A percentile compares a stretch with the other conserved stretches of the same genome.
phyloP scores from a whole-genome alignment of 2,888 invertebrate genomes.

The Apamea anceps region DNA sequence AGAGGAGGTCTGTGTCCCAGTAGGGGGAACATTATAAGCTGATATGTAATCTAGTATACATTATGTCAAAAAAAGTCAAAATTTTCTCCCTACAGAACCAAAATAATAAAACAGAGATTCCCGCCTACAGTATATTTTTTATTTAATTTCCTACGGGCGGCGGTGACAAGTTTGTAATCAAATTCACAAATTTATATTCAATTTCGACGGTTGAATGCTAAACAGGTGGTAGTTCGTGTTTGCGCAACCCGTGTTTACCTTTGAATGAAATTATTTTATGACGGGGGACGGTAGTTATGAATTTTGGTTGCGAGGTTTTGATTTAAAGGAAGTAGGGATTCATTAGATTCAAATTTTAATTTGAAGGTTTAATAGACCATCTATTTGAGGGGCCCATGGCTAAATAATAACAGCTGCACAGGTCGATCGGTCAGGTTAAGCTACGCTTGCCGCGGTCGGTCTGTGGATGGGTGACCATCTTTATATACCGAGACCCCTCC shows the following conservation, averaged over 20 bases:
- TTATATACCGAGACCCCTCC: too few species aligned
- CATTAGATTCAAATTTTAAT: background rate
- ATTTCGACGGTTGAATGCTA: slow-evolving; percentile 62
- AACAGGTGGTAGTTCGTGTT: slow-evolving; percentile 47
- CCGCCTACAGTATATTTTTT: slow-evolving; percentile 42
- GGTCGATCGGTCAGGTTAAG: too few species aligned
- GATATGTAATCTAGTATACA: too few species aligned
- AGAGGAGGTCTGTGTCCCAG: too few species aligned
- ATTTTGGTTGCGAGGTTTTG: slow-evolving; percentile 14
- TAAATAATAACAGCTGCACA: too few species aligned
- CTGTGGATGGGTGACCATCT: too few species aligned
- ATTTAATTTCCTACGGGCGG: slow-evolving; percentile 54
- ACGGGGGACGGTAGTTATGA: slow-evolving; percentile 21
- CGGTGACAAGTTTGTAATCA: slow-evolving; percentile 67
- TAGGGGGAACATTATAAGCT: too few species aligned
- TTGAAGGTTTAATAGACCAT: background rate
- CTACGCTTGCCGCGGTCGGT: too few species aligned
- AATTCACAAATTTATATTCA: slow-evolving; percentile 66
- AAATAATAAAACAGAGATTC: background rate
- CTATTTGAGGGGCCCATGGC: too few species aligned
- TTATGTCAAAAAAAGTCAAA: background rate
- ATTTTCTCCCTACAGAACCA: slow-evolving; percentile 51
- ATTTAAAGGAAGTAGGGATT: background rate
- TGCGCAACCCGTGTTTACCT: slow-evolving; percentile 39
- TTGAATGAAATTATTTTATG: slow-evolving; percentile 40